These are phyloP conservation scores for Sylvilagus floridanus DNA, from an alignment of 2,797 vertebrate species.

Conservation along the genomic window DNA sequence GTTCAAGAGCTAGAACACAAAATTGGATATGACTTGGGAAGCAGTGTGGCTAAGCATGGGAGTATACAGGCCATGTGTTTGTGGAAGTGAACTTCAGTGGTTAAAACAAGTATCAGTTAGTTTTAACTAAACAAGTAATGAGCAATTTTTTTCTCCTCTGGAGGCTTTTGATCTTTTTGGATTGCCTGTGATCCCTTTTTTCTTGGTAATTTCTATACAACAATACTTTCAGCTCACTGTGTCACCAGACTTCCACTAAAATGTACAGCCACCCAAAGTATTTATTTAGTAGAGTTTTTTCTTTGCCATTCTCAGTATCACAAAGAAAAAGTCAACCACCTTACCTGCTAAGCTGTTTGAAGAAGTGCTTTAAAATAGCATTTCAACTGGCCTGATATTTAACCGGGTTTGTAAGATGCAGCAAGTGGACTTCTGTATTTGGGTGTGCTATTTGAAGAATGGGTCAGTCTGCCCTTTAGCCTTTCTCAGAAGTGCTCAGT, in stretches of 20 bases:
- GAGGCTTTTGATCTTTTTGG: background rate
- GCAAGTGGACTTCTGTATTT: constrained; percentile 66
- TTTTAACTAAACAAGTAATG: background rate
- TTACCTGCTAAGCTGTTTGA: constrained; percentile 32
- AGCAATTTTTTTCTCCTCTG: background rate
- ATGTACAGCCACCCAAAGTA: background rate
- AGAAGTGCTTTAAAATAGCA: constrained; percentile 63
- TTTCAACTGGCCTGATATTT: constrained; percentile 5
- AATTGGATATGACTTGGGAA: constrained; percentile 5
- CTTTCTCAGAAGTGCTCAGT: constrained; percentile 51
- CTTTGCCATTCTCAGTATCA: constrained; percentile 40
- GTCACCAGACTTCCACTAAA: background rate
- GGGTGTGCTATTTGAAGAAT: constrained; percentile 66
- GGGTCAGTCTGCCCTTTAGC: constrained; percentile 39
- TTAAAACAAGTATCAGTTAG: background rate
- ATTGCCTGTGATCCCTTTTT: constrained; percentile 1
- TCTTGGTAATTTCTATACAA: constrained; percentile 14
- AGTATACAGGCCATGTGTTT: background rate
- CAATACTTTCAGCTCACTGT: background rate
- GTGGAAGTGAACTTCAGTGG: constrained; percentile 8
- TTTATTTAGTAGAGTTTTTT: constrained; percentile 20
- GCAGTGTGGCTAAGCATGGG: background rate
- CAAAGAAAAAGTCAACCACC: background rate
- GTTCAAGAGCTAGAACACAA: constrained; percentile 47
- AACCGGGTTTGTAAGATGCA: constrained; percentile 54